These are phyloP conservation scores for Hypena proboscidalis DNA, from an alignment of 2,888 invertebrate genomes.

Conservation along the genomic window DNA sequence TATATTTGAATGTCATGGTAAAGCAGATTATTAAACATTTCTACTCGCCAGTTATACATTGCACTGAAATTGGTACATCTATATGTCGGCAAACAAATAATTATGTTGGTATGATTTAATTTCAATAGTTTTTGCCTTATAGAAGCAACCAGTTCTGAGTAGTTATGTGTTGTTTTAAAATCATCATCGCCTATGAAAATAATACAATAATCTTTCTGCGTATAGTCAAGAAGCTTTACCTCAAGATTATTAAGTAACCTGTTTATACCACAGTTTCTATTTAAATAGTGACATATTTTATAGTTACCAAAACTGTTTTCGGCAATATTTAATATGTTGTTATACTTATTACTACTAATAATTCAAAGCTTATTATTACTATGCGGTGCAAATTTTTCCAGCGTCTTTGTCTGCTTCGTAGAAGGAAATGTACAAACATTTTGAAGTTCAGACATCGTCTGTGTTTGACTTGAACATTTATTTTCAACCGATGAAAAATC, in stretches of 20 bases:
- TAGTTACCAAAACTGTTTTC: not conserved
- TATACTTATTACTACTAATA: not conserved
- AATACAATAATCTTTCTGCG: conserved; percentile 1
- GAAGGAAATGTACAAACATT: no score
- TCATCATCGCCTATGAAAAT: conserved; percentile 1
- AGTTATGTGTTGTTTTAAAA: not conserved
- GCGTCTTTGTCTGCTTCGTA: no score
- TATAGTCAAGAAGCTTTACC: no score
- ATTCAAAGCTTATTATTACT: not conserved
- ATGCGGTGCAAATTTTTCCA: no score
- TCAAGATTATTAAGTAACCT: no score
- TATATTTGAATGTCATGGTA: not conserved
- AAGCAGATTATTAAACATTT: not conserved
- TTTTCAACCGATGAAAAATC: no score
- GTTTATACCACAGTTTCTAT: no score
- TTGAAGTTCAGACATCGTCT: no score
- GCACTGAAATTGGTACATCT: not conserved
- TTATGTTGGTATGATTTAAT: conserved; percentile 1
- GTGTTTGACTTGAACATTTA: no score
- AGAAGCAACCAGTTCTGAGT: not conserved
- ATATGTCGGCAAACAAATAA: not conserved
- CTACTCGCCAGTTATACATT: not conserved
- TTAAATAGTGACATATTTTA: conserved; percentile 2
- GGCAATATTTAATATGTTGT: conserved; percentile 1
- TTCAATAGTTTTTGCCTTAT: not conserved